Percentiles rank a stretch among this genome's conserved stretches.
Evolutionary conservation across 1,140 invertebrate genomes (phyloP).

Genomic region (Micrasema minimum): DNA sequence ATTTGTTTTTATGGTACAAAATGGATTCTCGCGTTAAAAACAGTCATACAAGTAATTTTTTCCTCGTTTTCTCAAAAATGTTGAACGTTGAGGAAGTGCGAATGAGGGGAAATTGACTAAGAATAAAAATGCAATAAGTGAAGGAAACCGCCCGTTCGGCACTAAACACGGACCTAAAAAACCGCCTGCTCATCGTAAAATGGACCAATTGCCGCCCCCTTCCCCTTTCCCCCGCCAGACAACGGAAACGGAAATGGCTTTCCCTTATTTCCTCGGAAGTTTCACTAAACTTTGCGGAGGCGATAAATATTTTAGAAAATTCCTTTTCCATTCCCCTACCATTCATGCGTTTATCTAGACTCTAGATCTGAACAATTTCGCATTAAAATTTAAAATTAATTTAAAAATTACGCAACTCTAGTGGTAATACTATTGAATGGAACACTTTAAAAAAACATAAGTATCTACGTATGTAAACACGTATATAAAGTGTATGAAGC

Average conservation of each 20-base stretch:
- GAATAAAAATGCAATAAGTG: constrained; percentile 52
- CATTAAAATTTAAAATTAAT: no score
- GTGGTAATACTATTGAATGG: no score
- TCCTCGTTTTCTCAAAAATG: no score
- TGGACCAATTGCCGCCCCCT: constrained; percentile 46
- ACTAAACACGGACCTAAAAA: constrained; percentile 48
- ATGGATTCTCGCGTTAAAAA: no score
- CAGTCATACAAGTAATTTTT: no score
- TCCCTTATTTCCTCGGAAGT: constrained; percentile 26
- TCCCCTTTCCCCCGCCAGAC: constrained; percentile 16
- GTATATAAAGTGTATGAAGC: no score
- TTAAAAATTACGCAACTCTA: no score
- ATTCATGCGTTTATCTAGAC: not conserved
- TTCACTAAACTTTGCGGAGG: constrained; percentile 23
- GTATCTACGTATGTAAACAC: no score
- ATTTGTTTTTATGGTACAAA: no score
- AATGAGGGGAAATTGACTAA: constrained; percentile 43
- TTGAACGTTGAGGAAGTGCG: no score
- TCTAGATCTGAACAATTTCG: no score
- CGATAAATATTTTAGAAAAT: constrained; percentile 24
- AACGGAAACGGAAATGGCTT: constrained; percentile 25
- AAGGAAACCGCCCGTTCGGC: constrained; percentile 21
- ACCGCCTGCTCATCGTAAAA: constrained; percentile 48
- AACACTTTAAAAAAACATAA: no score
- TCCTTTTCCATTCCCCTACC: constrained; percentile 1